Evolutionary conservation across 2,113 vertebrate species (phyloP).

Genomic region (Spilogale gracilis): DNA sequence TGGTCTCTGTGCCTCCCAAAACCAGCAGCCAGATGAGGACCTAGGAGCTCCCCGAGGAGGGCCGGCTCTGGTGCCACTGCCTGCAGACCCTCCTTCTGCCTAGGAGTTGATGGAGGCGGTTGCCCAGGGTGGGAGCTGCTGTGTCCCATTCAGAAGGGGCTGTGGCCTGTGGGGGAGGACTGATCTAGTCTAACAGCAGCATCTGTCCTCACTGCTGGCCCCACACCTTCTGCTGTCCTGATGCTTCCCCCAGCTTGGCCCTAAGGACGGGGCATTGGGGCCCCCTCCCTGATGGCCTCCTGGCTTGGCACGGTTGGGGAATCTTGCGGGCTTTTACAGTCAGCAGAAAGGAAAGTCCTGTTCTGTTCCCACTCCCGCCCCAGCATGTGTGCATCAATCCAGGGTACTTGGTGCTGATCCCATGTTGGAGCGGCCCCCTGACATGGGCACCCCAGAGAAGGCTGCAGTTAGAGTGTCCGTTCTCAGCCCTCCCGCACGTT

Average conservation of each 20-base stretch:
- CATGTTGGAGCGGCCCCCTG: not conserved
- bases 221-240: not conserved
- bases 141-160: not conserved
- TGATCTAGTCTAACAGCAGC: not conserved
- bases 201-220: not conserved
- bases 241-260: not conserved
- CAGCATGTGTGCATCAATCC: not conserved
- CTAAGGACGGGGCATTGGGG: not conserved
- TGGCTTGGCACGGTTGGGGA: not conserved
- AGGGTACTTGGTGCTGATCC: not conserved
- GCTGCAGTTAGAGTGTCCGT: not conserved
- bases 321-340: conserved; percentile 24
- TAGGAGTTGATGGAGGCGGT: not conserved
- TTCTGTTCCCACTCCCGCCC: not conserved
- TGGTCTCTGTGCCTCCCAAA: not conserved
- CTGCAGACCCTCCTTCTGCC: not conserved
- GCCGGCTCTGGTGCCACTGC: no score
- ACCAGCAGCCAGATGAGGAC: not conserved
- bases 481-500: not conserved
- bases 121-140: not conserved
- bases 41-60: not conserved
- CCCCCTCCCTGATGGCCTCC: not conserved
- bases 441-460: not conserved
- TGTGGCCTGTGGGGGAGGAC: not conserved
- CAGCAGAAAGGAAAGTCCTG: conserved; percentile 63